Evolutionary conservation across 2,113 vertebrate genomes (phyloP), one percentile per base, ranked within the genome.

Genomic region (Campylomormyrus tamandua): DNA sequence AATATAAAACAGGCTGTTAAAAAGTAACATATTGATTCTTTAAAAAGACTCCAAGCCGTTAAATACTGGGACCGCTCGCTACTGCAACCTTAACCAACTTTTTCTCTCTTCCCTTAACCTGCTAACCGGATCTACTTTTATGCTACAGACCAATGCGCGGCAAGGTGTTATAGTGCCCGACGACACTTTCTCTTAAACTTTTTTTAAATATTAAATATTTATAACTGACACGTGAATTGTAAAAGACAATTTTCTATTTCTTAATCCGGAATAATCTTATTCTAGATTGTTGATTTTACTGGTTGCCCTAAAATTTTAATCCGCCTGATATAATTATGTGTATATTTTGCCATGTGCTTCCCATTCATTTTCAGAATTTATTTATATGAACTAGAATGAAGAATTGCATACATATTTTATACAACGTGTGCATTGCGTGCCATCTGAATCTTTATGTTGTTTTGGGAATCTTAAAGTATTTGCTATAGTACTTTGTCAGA

Each of bases 71-170:
- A 95, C 93, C 92, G 92, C 90, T 93, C 93, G 92, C 93, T 94
- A 95, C 93, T 96, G 94, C 92, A 93, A 92, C 90, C 92, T 92
- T 91, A 92, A 93, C 92, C 89, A 93, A 94, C 94, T 94, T 94
- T 91, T 93, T 91, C 95, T 94, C 90, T 91, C 91, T 92, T 93
- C 89, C 93, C 94, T 94, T 93, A 94, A 95, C 95, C 95, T 95
- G 93, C 92, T 90, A 94, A 74, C 90, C 93, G 94, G 95, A 77
- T 74, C 93, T 90, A 89, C 90, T 45, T 86, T 10, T 58, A 13
- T 49, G 19, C 46, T 46, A 15, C 2, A n/a, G 52, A 89, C 35
- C 90, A 91, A 53, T 0, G 93, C 93, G 89, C 93, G 39, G 5
- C 21, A 62, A 56, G 80, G 77, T 45, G 53, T 27, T 42, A 48